A percentile compares a stretch with the other conserved stretches of the same genome.
Evolutionary conservation across 1,140 invertebrate species (phyloP).

Genomic region (Lepidostoma basale): DNA sequence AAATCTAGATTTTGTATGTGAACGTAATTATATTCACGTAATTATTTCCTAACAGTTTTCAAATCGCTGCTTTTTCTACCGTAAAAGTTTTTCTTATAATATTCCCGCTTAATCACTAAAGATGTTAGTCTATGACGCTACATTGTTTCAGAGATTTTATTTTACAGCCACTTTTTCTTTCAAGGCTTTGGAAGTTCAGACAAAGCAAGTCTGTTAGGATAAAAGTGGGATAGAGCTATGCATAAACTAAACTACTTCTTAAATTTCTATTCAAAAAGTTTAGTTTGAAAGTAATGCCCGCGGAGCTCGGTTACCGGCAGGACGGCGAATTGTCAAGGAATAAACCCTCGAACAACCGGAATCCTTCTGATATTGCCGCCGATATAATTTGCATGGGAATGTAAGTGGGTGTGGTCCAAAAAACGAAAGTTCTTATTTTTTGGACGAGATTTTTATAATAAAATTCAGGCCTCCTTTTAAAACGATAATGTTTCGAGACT

Average conservation of each 20-base stretch:
- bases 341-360: constrained; percentile 11
- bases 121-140: no score
- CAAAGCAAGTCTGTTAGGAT: background rate
- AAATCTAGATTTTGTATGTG: no score
- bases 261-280: constrained; percentile 33
- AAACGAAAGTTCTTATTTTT: no score
- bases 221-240: background rate
- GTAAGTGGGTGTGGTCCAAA: no score
- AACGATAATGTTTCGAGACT: no score
- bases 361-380: background rate
- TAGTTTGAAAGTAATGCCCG: constrained; percentile 24
- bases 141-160: no score
- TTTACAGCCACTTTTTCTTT: background rate
- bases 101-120: background rate
- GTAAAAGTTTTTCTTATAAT: background rate
- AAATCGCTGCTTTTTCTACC: no score
- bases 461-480: no score
- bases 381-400: no score
- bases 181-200: background rate
- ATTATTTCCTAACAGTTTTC: no score
- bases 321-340: constrained; percentile 24
- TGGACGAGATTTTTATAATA: no score
- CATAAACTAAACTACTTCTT: constrained; percentile 19
- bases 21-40: no score
- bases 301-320: constrained; percentile 20